Evolutionary conservation across 2,797 vertebrate genomes (phyloP), one percentile per base, ranked within the genome.

Genomic region (Oreochromis mossambicus): DNA sequence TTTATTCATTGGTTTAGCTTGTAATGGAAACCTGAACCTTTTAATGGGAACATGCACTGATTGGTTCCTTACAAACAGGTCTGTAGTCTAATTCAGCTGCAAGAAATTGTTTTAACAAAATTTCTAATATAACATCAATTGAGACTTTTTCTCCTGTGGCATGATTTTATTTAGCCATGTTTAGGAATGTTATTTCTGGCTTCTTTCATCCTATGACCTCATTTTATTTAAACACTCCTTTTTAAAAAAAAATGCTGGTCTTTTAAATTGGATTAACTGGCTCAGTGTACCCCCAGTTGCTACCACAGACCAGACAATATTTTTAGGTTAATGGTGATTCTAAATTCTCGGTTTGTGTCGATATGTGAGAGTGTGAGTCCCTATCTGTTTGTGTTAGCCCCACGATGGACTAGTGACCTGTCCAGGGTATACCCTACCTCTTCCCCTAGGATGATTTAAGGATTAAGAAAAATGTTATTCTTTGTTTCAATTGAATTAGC

Each of bases 31-130:
- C 6, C 3, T 46, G 10, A 75, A 75, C 10, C 43, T 26, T 63
- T 52, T 26, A 3, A 5, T 51, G 11, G 61, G 52, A 63, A 70
- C 63, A 80, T 63, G 41, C 55, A 81, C 46, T 54, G 7, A 34
- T 17, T 77, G 24, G 21, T 38, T 63, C 8, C n/a, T 54, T 38
- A 34, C 8, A 54, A 38, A 51, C 46, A 17, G 17, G 26, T 36
- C 29, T 81, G 54, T 58, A 13, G 50, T 82, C 8, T 76, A 24
- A 68, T 48, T 70, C 5, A 48, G 4, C 32, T 29, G 34, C 3
- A 38, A 51, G 15, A 79, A 34, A 34, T 46, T 5, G 7, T 34
- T 79, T 87, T 58, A 85, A 82, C 89, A 87, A 89, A 89, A 3
- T 10, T 81, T 88, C 68, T 63, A 77, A 76, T 61, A 63, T 14